A percentile compares a stretch with the other conserved stretches of the same genome.
Evolutionary conservation across 2,113 vertebrate genomes (phyloP).

Genomic region (Aegithalos caudatus): DNA sequence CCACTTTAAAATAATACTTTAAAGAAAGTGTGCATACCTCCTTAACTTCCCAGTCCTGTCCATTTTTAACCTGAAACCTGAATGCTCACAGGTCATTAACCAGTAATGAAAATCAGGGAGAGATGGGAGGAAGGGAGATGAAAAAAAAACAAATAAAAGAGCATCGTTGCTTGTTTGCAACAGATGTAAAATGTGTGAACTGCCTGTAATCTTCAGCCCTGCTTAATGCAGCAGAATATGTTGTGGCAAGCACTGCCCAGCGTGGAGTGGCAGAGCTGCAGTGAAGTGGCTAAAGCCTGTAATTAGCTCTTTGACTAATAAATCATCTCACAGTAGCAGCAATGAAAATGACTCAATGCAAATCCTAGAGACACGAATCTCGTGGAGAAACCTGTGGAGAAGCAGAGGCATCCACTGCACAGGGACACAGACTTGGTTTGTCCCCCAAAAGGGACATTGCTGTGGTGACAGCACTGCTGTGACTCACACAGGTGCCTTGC

Average conservation of each 20-base stretch:
- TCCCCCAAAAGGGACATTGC: accelerated
- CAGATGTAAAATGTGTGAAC: slow-evolving; percentile 25
- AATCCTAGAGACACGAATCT: neutral
- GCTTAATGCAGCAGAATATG: slow-evolving; percentile 53
- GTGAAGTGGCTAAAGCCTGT: slow-evolving; percentile 13
- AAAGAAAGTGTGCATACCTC: neutral
- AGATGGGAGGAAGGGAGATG: neutral
- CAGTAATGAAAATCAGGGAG: neutral
- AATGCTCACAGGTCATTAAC: neutral
- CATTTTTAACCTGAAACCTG: neutral
- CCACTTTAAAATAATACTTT: neutral
- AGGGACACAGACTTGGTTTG: neutral
- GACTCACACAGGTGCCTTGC: neutral
- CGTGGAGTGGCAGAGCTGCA: neutral
- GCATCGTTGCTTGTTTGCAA: neutral
- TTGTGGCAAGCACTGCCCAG: neutral
- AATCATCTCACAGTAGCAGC: neutral
- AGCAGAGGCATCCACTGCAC: neutral
- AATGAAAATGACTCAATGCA: neutral
- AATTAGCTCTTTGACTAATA: slow-evolving; percentile 47
- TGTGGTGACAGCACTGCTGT: accelerated
- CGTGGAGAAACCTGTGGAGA: neutral
- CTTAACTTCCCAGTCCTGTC: neutral
- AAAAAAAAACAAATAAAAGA: neutral
- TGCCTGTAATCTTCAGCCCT: neutral